Evolutionary conservation across 2,888 invertebrate species (phyloP), one percentile per base, ranked within the genome.

Genomic region (Romanomermis culicivorax): DNA sequence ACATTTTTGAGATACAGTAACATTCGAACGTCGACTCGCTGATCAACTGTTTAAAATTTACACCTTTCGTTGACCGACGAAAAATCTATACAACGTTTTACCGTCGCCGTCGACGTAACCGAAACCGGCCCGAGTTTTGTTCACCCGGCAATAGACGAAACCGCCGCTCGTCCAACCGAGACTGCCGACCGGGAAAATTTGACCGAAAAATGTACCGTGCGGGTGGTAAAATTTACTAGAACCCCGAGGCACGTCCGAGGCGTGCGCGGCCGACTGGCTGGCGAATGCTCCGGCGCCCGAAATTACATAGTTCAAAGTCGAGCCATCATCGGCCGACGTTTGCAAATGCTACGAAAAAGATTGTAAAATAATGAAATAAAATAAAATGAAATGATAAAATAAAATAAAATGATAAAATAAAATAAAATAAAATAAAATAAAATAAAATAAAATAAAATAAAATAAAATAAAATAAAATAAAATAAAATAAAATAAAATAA

Each of bases 271-370:
- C 20, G 67, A 69, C 1, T 62, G 57, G 53, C 71, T 69, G 2
- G 69, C 64, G 58, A 71, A 67, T 56, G 71, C 70, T 3, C 69
- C 71, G 2, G 71, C 69, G 11, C 73, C 74, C 11, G 69, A 68
- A 1, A 73, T 65, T 56, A 72, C 65, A 58, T 71, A 72, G 53
- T 71, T 61, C 52, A 72, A 62, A 2, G 61, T 63, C 17, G 60
- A 57, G 7, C 50, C 50, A 20, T 56, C 58, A 36, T 62, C 56
- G 2, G 55, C 55, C 2, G 60, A 62, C 30, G 60, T 55, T 52
- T 61, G 62, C 25, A 68, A 59, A 57, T 68, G 65, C 68, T 66
- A 23, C 14, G 23, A 45, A 45, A 20, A 23, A 23, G 7, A 45
- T 11, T 17, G 17, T 17, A 11, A 11, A 11, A 11, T 36, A 36